Percentiles rank a stretch among this genome's conserved stretches.
Evolutionary conservation across 2,797 vertebrate genomes (phyloP).

Genomic region (Lacerta agilis): DNA sequence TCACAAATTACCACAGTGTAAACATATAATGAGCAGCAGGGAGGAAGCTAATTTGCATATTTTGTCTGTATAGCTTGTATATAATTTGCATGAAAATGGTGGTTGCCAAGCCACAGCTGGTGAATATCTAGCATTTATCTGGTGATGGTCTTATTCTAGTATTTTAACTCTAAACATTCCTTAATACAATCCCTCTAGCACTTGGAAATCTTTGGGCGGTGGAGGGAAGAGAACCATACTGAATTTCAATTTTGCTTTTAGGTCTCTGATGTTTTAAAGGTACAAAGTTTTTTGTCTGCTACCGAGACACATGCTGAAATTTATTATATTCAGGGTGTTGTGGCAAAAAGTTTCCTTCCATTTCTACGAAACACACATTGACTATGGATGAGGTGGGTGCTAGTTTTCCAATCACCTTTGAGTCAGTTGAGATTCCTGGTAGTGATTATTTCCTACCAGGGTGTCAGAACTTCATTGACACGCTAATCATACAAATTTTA

Average conservation of each 20-base stretch:
- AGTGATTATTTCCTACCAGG: neutral
- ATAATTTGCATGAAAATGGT: constrained; percentile 43
- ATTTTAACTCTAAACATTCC: constrained; percentile 27
- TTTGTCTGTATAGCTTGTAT: constrained; percentile 26
- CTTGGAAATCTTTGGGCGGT: neutral
- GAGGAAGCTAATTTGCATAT: constrained; percentile 33
- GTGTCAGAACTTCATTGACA: neutral
- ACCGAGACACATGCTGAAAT: neutral
- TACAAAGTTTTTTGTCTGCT: neutral
- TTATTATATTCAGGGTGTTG: neutral
- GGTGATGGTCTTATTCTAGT: constrained; percentile 16
- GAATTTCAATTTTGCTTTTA: neutral
- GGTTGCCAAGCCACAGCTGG: constrained; percentile 43
- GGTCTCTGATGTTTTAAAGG: neutral
- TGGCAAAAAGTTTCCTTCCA: neutral
- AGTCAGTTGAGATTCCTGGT: neutral
- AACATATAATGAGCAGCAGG: constrained; percentile 39
- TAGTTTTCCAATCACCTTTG: neutral
- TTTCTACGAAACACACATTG: neutral
- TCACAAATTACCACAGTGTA: constrained; percentile 28
- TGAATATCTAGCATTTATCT: constrained; percentile 40
- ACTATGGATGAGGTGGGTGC: neutral
- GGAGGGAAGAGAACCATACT: neutral
- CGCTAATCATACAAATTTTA: neutral
- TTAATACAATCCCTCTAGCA: neutral